These are phyloP conservation scores for Scaptomyza graminum DNA, from an alignment of 1,140 invertebrate genomes.

Conservation along the genomic window DNA sequence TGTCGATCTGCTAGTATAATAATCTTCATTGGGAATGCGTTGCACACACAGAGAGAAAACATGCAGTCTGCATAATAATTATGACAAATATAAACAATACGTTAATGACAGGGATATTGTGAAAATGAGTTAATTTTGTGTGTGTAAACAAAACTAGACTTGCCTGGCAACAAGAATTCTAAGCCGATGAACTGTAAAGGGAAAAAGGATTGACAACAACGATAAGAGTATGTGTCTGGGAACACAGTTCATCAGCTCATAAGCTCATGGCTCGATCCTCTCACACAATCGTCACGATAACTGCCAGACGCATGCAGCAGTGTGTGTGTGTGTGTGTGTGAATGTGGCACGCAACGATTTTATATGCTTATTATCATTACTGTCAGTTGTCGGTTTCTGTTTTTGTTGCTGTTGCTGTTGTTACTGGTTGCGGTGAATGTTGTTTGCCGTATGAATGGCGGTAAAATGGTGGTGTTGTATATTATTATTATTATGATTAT, in stretches of 20 bases:
- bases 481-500: slow-evolving; percentile 78
- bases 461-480: slow-evolving; percentile 36
- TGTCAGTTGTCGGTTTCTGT: slow-evolving; percentile 33
- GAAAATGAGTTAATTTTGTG: too few species aligned
- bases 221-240: too few species aligned
- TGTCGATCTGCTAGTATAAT: too few species aligned
- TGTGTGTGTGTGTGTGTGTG: too few species aligned
- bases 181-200: not conserved
- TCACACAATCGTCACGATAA: slow-evolving; percentile 28
- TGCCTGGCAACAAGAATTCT: not conserved
- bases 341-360: slow-evolving; percentile 52
- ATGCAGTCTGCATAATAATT: slow-evolving; percentile 57
- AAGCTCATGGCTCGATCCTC: slow-evolving; percentile 35
- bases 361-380: slow-evolving; percentile 64
- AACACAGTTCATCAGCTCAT: slow-evolving; percentile 38
- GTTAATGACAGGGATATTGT: slow-evolving; percentile 44
- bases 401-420: not conserved
- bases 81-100: slow-evolving; percentile 68
- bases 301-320: slow-evolving; percentile 25
- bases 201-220: too few species aligned
- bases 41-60: slow-evolving; percentile 3
- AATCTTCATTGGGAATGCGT: slow-evolving; percentile 51
- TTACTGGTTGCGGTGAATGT: slow-evolving; percentile 3
- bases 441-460: too few species aligned
- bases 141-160: too few species aligned